phyloP scores from a whole-genome alignment of 2,888 invertebrate species.

The Cantharis rustica region DNA sequence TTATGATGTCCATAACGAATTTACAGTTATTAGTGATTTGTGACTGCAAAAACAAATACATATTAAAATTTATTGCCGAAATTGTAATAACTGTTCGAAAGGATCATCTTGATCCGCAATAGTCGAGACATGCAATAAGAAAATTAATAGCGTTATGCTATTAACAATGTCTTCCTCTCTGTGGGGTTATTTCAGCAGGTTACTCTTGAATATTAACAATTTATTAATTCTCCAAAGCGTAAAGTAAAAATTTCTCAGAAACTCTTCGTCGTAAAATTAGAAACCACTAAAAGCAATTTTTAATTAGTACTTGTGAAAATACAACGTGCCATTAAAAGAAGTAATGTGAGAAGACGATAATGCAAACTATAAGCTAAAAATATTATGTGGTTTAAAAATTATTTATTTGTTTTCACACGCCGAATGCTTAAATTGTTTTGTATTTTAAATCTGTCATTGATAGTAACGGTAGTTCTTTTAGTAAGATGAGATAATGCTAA shows the following conservation, averaged over 20 bases:
- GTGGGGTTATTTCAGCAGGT: conserved; percentile 21
- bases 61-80: neutral
- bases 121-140: neutral
- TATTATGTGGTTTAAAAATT: neutral
- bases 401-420: neutral
- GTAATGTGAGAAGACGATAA: neutral
- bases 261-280: neutral
- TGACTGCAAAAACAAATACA: neutral
- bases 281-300: neutral
- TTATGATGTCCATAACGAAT: neutral
- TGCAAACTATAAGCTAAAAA: neutral
- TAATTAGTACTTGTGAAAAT: neutral
- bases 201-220: conserved; percentile 18
- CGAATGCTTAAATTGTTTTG: neutral
- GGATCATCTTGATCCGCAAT: neutral
- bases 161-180: conserved; percentile 20
- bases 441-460: neutral
- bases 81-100: neutral
- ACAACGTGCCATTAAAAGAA: neutral
- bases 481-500: neutral
- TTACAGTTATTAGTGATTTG: neutral
- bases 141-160: conserved; percentile 4
- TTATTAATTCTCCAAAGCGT: neutral
- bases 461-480: neutral
- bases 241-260: neutral